Conservation (phyloP, 2,113 vertebrate species). For the Leucosticte australis region DNA sequence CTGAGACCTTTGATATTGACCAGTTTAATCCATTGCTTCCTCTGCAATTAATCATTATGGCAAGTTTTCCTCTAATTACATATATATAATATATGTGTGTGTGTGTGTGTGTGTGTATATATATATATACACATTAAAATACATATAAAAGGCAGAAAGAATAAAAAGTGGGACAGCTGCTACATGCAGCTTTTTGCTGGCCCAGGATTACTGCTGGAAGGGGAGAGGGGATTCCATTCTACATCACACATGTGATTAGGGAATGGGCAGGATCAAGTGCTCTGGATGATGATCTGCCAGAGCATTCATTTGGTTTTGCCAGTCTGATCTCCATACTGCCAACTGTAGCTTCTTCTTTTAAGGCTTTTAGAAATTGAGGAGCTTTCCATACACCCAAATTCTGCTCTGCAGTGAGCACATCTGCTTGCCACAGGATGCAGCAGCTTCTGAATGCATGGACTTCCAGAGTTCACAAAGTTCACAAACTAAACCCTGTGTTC, state of each 20-base stretch:
- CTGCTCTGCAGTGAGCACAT: background rate
- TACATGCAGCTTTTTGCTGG: background rate
- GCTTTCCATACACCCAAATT: background rate
- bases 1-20: background rate
- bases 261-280: background rate
- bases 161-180: background rate
- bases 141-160: background rate
- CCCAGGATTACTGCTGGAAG: background rate
- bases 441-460: background rate
- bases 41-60: background rate
- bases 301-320: background rate
- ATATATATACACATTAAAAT: too few species aligned
- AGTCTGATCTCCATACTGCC: background rate
- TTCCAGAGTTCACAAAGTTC: background rate
- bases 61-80: background rate
- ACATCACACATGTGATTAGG: background rate
- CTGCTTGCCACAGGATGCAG: background rate
- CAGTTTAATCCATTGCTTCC: background rate
- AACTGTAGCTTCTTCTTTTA: background rate
- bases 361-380: background rate
- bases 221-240: rapidly evolving
- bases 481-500: background rate
- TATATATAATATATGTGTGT: too few species aligned
- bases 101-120: too few species aligned
- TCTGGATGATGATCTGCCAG: background rate